phyloP scores from a whole-genome alignment of 2,797 vertebrate species.

The Melanotaenia pygmaea region DNA sequence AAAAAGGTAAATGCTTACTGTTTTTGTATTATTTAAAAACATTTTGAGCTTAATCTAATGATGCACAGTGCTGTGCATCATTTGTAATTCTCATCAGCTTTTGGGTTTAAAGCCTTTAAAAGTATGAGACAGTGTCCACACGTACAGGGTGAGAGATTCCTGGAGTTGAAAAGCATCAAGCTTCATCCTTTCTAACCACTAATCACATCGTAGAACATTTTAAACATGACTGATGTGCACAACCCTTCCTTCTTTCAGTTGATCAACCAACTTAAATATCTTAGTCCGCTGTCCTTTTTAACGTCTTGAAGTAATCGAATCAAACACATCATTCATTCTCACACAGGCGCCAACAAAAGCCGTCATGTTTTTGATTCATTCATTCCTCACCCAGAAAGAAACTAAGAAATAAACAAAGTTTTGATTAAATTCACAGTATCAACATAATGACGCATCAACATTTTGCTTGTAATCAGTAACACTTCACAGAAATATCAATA shows the following conservation, averaged over 20 bases:
- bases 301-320: constrained; percentile 14
- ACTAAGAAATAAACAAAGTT: constrained; percentile 9
- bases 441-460: constrained; percentile 19
- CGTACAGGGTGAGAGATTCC: background rate
- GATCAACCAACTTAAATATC: constrained; percentile 21
- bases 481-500: constrained; percentile 19
- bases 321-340: constrained; percentile 25
- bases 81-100: background rate
- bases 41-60: constrained; percentile 1
- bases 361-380: constrained; percentile 21
- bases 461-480: constrained; percentile 30
- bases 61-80: background rate
- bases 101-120: constrained; percentile 5
- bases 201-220: constrained; percentile 29
- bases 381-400: background rate
- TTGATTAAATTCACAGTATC: constrained; percentile 37
- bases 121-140: constrained; percentile 4
- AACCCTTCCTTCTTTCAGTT: constrained; percentile 1
- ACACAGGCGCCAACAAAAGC: constrained; percentile 3
- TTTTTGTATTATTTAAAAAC: background rate
- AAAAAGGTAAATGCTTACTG: background rate
- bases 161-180: constrained; percentile 32
- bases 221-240: constrained; percentile 29
- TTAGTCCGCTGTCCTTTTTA: constrained; percentile 31
- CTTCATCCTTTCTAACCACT: constrained; percentile 23